Evolutionary conservation across 2,888 invertebrate species (phyloP).

Genomic region (Junonia oenone): DNA sequence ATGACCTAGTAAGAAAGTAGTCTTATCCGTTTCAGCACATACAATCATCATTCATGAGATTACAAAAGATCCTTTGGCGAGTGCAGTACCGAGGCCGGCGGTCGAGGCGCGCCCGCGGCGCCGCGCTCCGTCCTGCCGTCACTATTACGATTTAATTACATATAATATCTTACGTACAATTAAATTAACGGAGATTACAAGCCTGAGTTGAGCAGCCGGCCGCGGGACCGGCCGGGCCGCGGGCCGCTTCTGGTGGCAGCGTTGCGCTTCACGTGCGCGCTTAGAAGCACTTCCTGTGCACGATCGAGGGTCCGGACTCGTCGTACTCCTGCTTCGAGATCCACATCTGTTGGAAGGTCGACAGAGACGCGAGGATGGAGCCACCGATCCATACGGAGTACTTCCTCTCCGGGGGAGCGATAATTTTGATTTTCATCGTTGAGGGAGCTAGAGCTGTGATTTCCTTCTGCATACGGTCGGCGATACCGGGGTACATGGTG

Average conservation of each 20-base stretch:
- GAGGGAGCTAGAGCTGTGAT: constrained; percentile 94
- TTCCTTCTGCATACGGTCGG: constrained; percentile 95
- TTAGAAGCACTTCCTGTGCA: constrained; percentile 92
- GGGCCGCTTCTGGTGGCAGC: constrained; percentile 51
- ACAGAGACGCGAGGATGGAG: constrained; percentile 92
- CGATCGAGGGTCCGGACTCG: constrained; percentile 95
- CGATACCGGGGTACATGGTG: constrained; percentile 97
- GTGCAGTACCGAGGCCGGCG: constrained; percentile 76
- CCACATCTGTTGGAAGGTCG: constrained; percentile 97
- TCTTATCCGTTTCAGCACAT: constrained; percentile 81
- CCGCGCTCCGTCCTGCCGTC: constrained; percentile 71
- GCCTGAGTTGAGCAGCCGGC: constrained; percentile 75
- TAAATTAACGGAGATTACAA: constrained; percentile 80
- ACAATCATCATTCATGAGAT: constrained; percentile 80
- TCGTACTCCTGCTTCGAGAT: constrained; percentile 98
- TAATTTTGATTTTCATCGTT: constrained; percentile 96
- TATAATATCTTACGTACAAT: constrained; percentile 81
- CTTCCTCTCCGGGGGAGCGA: constrained; percentile 95
- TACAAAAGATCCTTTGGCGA: constrained; percentile 81
- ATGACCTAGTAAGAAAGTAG: constrained; percentile 81
- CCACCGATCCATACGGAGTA: constrained; percentile 98
- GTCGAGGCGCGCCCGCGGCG: constrained; percentile 71
- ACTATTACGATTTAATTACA: constrained; percentile 77
- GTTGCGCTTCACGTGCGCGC: constrained; percentile 36
- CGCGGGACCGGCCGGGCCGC: constrained; percentile 63